phyloP scores from a whole-genome alignment of 1,140 invertebrate genomes.

The Idris sp. region DNA sequence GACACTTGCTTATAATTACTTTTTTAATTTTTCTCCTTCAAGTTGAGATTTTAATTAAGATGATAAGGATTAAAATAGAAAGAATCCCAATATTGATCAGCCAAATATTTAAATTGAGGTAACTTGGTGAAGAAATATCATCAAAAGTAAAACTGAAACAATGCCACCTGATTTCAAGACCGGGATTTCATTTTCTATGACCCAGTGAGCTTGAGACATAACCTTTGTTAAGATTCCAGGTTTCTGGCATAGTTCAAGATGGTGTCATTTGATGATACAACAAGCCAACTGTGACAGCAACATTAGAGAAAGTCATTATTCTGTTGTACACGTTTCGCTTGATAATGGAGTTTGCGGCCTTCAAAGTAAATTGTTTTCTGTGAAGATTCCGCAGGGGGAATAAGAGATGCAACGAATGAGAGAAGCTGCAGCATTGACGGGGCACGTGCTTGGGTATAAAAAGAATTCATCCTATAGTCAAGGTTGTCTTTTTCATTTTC shows the following conservation, averaged over 20 bases:
- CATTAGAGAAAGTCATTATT: slow-evolving; percentile 77
- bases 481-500: slow-evolving; percentile 59
- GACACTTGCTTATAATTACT: no score
- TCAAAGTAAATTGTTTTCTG: slow-evolving; percentile 78
- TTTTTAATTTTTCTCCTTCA: no score
- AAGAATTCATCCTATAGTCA: slow-evolving; percentile 34
- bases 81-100: no score
- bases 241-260: slow-evolving; percentile 66
- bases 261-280: slow-evolving; percentile 74
- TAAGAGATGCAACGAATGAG: slow-evolving; percentile 36
- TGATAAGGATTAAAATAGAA: no score
- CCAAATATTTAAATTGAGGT: no score
- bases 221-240: slow-evolving; percentile 70
- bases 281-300: slow-evolving; percentile 57
- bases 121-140: no score
- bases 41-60: no score
- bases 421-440: slow-evolving; percentile 32
- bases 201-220: slow-evolving; percentile 77
- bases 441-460: slow-evolving; percentile 49
- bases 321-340: slow-evolving; percentile 68
- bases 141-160: slow-evolving; percentile 30
- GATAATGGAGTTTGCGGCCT: slow-evolving; percentile 78
- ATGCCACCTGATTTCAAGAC: slow-evolving; percentile 17
- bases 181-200: slow-evolving; percentile 68
- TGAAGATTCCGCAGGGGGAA: slow-evolving; percentile 59